Evolutionary conservation across 2,888 invertebrate species (phyloP), one percentile per base, ranked within the genome.

Genomic region (Smittia sp.): DNA sequence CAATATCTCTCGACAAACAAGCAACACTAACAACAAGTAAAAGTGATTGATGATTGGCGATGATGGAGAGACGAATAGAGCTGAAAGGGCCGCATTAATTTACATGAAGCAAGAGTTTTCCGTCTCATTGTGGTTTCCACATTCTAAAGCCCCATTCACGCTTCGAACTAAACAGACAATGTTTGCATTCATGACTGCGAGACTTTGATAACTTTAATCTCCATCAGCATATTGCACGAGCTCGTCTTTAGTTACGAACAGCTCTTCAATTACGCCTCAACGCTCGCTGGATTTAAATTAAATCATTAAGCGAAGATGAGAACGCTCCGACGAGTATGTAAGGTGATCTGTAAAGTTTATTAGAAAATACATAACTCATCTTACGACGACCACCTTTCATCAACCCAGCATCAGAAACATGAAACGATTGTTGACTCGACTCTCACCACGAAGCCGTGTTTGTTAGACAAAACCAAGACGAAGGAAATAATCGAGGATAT

Each of bases 1-100:
- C 67, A 24, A 22, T 69, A 41, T 69, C 25, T 69, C 27, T 20
- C 18, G 15, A 67, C 41, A 39, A 67, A 67, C 41, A 67, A 67
- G 27, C 69, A 69, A 63, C 52, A 69, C 69, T 52, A 69, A 69
- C 69, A 69, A 52, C 69, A 69, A 69, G 69, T 69, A 25, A 3
- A n/a, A 62, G 25, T 58, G 62, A 72, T 39, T 62, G 62, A 66
- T 66, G 32, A 39, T 25, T 66, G 66, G 1, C 11, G 15, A n/a
- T 9, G 46, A 63, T 39, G 39, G 1, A 65, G 27, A 27, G 24
- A 65, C 25, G 27, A 63, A 15, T 39, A 24, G 32, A 54, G 54
- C 27, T 25, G 69, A 46, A 69, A 52, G 1, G 54, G 25, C 24
- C 38, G 22, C 58, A 72, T 58, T 62, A 72, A 72, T 72, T 72